These are phyloP conservation scores for Camponotus pennsylvanicus DNA, from an alignment of 1,140 invertebrate genomes.

Conservation along the genomic window DNA sequence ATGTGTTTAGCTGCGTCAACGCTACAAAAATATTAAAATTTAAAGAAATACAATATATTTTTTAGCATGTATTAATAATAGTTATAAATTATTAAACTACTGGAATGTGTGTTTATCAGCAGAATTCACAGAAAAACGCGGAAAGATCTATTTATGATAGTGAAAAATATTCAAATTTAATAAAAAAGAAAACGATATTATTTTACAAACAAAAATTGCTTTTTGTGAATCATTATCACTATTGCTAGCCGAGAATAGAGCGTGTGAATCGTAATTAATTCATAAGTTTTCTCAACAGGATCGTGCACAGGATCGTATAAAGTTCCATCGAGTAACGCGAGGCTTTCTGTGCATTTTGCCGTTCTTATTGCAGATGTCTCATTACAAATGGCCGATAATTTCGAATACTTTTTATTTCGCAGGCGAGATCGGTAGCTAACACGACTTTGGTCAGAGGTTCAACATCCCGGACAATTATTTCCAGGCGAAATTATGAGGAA, in stretches of 20 bases:
- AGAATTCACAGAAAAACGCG: background rate
- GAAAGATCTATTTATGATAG: background rate
- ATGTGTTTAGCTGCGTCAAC: slow-evolving; percentile 94
- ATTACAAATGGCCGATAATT: slow-evolving; percentile 37
- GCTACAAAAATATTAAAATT: slow-evolving; percentile 78
- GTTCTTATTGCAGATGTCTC: slow-evolving; percentile 14
- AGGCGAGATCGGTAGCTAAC: slow-evolving; percentile 88
- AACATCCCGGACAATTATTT: slow-evolving; percentile 52
- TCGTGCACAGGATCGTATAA: background rate
- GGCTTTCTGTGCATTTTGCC: slow-evolving; percentile 2
- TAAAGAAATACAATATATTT: background rate
- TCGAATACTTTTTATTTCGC: slow-evolving; percentile 52
- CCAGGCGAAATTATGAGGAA: slow-evolving; percentile 44
- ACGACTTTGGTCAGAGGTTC: slow-evolving; percentile 10
- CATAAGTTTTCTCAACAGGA: background rate
- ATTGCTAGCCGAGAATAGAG: background rate
- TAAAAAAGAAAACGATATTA: background rate
- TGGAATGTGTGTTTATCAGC: background rate
- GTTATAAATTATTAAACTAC: background rate
- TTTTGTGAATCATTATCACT: background rate
- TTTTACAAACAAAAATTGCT: background rate
- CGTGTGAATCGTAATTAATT: slow-evolving; percentile 26
- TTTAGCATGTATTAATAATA: background rate
- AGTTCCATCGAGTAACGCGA: slow-evolving; percentile 19
- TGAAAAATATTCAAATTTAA: background rate